Evolutionary conservation across 2,797 vertebrate genomes (phyloP).

Genomic region (Steatocranus sp.): DNA sequence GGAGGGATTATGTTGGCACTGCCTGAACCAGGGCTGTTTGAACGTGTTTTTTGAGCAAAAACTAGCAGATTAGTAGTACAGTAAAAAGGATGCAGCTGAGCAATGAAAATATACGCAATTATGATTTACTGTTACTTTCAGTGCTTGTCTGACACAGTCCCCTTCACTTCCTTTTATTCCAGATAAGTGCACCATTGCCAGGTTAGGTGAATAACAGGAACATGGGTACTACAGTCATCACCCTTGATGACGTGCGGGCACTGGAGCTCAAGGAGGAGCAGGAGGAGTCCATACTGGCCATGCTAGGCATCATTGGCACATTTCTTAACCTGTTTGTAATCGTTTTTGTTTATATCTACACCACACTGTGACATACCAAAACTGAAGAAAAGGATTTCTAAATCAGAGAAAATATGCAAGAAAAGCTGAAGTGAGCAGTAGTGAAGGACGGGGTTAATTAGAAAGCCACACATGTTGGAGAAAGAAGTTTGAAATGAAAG

Average conservation of each 20-base stretch:
- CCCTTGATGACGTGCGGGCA: slow-evolving; percentile 81
- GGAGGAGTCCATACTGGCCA: slow-evolving; percentile 87
- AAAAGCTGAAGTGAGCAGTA: background rate
- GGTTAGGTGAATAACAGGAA: slow-evolving; percentile 67
- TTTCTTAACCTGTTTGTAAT: slow-evolving; percentile 90
- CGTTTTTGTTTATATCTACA: slow-evolving; percentile 89
- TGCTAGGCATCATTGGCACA: slow-evolving; percentile 87
- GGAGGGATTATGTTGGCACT: background rate
- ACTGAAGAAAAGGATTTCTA: background rate
- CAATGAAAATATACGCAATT: background rate
- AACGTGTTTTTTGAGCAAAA: background rate
- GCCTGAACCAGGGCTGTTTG: background rate
- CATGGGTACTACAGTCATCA: slow-evolving; percentile 87
- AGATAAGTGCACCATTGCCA: slow-evolving; percentile 78
- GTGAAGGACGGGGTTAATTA: background rate
- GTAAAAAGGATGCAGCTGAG: background rate
- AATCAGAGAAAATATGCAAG: background rate
- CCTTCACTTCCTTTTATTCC: slow-evolving; percentile 11
- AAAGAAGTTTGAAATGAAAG: slow-evolving; percentile 20
- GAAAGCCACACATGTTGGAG: background rate
- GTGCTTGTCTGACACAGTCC: background rate
- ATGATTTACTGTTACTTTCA: background rate
- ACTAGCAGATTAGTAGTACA: background rate
- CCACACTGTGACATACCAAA: slow-evolving; percentile 77
- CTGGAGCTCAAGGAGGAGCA: slow-evolving; percentile 89